Percentiles rank a stretch among this genome's conserved stretches.
phyloP scores from a whole-genome alignment of 2,888 invertebrate species.

The Drosophila multiciliata region DNA sequence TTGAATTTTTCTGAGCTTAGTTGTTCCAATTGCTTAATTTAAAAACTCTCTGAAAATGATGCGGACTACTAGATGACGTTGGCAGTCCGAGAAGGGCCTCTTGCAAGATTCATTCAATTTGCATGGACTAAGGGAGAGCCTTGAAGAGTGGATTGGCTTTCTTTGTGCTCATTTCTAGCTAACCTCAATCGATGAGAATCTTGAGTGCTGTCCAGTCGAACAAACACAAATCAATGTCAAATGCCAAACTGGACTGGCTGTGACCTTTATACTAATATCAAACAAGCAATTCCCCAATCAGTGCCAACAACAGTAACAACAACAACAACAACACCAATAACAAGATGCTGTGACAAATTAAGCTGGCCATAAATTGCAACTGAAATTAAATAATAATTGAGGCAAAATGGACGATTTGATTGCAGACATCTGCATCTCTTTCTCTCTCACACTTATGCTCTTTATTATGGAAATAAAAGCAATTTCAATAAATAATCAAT shows the following conservation, averaged over 20 bases:
- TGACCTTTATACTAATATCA: slow-evolving; percentile 28
- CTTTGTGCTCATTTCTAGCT: not conserved
- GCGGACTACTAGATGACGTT: not conserved
- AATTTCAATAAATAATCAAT: slow-evolving; percentile 77
- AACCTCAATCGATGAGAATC: slow-evolving; percentile 17
- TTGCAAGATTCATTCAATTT: not conserved
- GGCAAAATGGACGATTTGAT: slow-evolving; percentile 36
- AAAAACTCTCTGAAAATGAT: not conserved
- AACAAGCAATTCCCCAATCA: slow-evolving; percentile 47
- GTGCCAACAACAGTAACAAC: slow-evolving; percentile 15
- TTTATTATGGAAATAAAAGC: slow-evolving; percentile 54
- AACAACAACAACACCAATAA: slow-evolving; percentile 1
- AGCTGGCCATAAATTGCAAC: slow-evolving; percentile 56
- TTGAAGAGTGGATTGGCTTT: slow-evolving; percentile 11
- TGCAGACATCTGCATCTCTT: slow-evolving; percentile 15
- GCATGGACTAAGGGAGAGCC: not conserved
- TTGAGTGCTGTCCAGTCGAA: slow-evolving; percentile 8
- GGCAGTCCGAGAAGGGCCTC: too few species aligned
- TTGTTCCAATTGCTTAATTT: not conserved
- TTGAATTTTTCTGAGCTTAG: not conserved
- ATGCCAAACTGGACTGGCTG: slow-evolving; percentile 26
- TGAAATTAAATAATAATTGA: slow-evolving; percentile 75
- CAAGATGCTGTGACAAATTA: slow-evolving; percentile 62
- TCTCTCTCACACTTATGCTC: not conserved
- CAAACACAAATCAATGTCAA: slow-evolving; percentile 36